Evolutionary conservation across 2,888 invertebrate genomes (phyloP).

Genomic region (Aproaerema taeniolella): DNA sequence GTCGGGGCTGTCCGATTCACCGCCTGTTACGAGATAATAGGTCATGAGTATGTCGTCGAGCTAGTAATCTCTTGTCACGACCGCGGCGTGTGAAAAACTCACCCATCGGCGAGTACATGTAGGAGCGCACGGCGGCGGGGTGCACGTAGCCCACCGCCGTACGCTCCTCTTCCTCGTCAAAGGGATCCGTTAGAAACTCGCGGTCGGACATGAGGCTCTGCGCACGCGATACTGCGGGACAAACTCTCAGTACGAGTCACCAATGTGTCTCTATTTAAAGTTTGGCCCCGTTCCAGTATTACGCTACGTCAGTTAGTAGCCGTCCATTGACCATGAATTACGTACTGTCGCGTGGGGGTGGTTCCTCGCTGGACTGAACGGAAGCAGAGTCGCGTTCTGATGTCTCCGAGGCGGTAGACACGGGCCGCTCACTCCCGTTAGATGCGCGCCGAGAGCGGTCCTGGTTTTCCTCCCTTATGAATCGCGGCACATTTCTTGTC

Average conservation of each 20-base stretch:
- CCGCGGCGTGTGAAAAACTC: too few species aligned
- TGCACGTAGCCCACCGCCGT: constrained; percentile 59
- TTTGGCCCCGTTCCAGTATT: constrained; percentile 70
- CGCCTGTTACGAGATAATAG: constrained; percentile 68
- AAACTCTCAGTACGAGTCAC: constrained; percentile 66
- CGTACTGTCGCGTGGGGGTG: constrained; percentile 70
- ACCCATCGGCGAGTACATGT: constrained; percentile 75
- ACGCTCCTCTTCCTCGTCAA: constrained; percentile 65
- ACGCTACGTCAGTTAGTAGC: constrained; percentile 66
- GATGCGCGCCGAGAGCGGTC: constrained; percentile 50
- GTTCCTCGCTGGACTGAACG: constrained; percentile 72
- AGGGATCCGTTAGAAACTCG: constrained; percentile 69
- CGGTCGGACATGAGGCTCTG: constrained; percentile 74
- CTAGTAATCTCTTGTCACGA: constrained; percentile 42
- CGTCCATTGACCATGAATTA: constrained; percentile 58
- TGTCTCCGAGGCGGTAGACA: constrained; percentile 68
- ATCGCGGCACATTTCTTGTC: constrained; percentile 41
- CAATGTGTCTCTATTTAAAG: constrained; percentile 68
- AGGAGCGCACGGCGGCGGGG: constrained; percentile 74
- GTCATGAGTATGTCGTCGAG: constrained; percentile 36
- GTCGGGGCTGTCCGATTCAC: constrained; percentile 79
- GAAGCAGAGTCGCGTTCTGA: constrained; percentile 70
- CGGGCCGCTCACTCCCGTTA: constrained; percentile 62
- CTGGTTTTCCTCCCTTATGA: constrained; percentile 42
- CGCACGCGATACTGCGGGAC: constrained; percentile 71